Conservation (phyloP, 2,888 invertebrate species). For the Mythimna albipuncta region DNA sequence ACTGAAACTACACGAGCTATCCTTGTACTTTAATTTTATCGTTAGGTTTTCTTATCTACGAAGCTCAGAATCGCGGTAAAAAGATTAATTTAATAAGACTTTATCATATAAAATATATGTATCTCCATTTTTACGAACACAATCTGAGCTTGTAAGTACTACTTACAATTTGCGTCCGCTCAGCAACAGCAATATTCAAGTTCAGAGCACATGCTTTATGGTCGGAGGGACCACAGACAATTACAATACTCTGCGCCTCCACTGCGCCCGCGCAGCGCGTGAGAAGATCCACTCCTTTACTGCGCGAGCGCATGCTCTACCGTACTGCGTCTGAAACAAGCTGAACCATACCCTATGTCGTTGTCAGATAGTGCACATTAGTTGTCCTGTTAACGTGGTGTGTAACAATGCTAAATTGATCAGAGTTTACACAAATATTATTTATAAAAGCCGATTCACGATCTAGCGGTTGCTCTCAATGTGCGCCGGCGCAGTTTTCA, state of each 20-base stretch:
- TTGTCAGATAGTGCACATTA: constrained; percentile 7
- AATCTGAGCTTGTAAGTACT: background rate
- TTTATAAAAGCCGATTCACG: constrained; percentile 70
- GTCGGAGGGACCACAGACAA: constrained; percentile 72
- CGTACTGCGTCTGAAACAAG: constrained; percentile 1
- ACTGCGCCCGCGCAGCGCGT: constrained; percentile 66
- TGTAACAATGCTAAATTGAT: constrained; percentile 64
- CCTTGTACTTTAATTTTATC: background rate
- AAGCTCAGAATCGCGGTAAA: constrained; percentile 9
- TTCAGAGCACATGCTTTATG: constrained; percentile 74
- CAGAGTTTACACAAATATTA: constrained; percentile 75
- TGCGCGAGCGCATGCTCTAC: constrained; percentile 46
- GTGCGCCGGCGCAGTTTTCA: constrained; percentile 16
- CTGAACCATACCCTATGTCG: constrained; percentile 20
- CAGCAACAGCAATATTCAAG: constrained; percentile 71
- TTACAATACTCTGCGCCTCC: constrained; percentile 73
- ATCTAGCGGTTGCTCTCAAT: constrained; percentile 54
- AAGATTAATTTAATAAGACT: background rate
- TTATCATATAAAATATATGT: background rate
- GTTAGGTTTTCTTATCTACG: background rate
- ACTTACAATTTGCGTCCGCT: constrained; percentile 29
- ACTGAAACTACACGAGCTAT: constrained; percentile 15
- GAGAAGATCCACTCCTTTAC: constrained; percentile 72
- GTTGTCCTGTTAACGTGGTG: constrained; percentile 11
- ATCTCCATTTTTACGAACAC: background rate